Base-by-base conservation (phyloP, 2,888 invertebrate species). In the Strigamia crassipes region DNA sequence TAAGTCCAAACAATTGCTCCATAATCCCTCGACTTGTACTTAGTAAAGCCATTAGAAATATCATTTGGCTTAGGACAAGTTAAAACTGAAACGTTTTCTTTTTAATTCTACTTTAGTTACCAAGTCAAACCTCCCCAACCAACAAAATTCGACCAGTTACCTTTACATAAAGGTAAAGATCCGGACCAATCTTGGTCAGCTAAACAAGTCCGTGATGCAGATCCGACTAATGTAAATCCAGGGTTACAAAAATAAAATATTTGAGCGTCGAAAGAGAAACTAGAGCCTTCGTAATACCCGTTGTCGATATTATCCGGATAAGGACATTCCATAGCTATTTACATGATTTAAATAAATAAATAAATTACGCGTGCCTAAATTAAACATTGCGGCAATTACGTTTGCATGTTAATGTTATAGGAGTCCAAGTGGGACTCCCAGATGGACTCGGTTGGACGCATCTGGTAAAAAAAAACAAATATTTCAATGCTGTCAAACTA, bases 241-340 rank as follows among this genome's bases (percentile, higher is more conserved):
- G 61, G 6, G 23, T 61, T 61, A n/a, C 61, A 61, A n/a, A 15
- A 23, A 61, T 61, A 61, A 61, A 18, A 61, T 18, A 61, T 61
- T 23, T 61, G 61, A 61, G 61, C 61, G n/a, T n/a, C 61, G 18
- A 61, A 61, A 15, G 61, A 61, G 23, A 61, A 61, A 61, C 61
- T 61, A 4, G 18, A 18, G 18, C 61, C 61, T n/a, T 61, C 61
- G 61, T 61, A 61, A 61, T 61, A 61, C 9, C 61, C 61, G 18
- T 61, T 61, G 6, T 61, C 61, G 10, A 61, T 61, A 23, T 61
- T 61, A 18, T 61, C 61, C 5, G 61, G 61, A 18, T 61, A 61
- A 15, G 61, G 61, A 61, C 61, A 61, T 18, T 61, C 61, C 2
- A 5, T 61, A 21, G 61, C 61, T 61, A n/a, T n/a, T 61, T 18